These are phyloP conservation scores for Hycleus phaleratus DNA, from an alignment of 1,140 invertebrate species.

Conservation along the genomic window DNA sequence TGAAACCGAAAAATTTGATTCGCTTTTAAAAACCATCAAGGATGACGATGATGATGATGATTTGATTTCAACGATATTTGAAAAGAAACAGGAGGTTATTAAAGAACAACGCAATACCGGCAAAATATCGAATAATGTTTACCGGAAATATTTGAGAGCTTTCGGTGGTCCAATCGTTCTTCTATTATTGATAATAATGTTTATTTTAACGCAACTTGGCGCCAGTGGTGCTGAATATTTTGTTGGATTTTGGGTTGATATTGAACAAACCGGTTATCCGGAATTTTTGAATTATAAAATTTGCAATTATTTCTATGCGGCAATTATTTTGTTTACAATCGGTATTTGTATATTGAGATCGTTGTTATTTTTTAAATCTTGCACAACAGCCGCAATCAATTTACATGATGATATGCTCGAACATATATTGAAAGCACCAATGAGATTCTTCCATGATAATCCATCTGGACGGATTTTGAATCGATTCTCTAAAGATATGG, in stretches of 20 bases:
- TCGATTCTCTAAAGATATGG: constrained; percentile 65
- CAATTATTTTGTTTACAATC: constrained; percentile 42
- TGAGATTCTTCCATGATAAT: constrained; percentile 84
- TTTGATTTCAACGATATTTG: constrained; percentile 31
- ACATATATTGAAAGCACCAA: constrained; percentile 68
- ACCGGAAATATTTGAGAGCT: constrained; percentile 52
- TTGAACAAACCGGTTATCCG: constrained; percentile 55
- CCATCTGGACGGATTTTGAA: constrained; percentile 67
- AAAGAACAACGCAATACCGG: constrained; percentile 38
- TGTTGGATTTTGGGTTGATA: constrained; percentile 50
- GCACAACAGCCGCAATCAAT: constrained; percentile 51
- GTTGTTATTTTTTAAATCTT: constrained; percentile 63
- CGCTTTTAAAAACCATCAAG: constrained; percentile 15
- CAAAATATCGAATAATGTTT: constrained; percentile 48
- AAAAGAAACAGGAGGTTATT: constrained; percentile 3
- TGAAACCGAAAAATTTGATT: constrained; percentile 29
- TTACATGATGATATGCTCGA: constrained; percentile 78
- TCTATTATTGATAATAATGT: constrained; percentile 46
- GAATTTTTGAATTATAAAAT: constrained; percentile 25
- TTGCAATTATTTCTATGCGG: constrained; percentile 43
- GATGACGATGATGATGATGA: constrained; percentile 30
- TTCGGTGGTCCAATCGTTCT: constrained; percentile 45
- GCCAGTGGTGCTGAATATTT: constrained; percentile 59
- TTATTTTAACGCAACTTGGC: constrained; percentile 50
- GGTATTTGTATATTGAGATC: constrained; percentile 53